phyloP scores from a whole-genome alignment of 2,888 invertebrate genomes.

The Subacronicta megacephala region DNA sequence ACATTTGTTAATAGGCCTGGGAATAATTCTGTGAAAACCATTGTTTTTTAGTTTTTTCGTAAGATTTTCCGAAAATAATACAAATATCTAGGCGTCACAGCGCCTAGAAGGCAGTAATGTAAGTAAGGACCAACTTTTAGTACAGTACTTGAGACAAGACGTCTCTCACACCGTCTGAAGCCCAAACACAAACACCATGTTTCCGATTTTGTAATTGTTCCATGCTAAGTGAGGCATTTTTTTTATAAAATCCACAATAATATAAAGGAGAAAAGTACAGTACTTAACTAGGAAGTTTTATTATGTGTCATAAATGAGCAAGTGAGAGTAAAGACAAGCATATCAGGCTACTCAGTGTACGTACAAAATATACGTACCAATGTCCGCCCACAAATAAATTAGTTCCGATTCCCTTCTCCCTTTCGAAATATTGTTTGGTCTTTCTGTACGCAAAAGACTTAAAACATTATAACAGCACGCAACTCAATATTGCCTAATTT shows the following conservation, averaged over 20 bases:
- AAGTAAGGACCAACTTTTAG: conserved; percentile 15
- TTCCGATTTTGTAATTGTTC: conserved; percentile 29
- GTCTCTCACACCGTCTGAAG: conserved; percentile 44
- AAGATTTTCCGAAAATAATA: no score
- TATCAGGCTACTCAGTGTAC: no score
- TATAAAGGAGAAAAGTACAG: no score
- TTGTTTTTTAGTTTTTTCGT: no score
- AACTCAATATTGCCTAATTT: conserved; percentile 41
- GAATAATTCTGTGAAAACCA: no score
- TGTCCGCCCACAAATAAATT: neutral
- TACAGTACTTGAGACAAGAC: conserved; percentile 33
- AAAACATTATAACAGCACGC: conserved; percentile 34
- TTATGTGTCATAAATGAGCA: no score
- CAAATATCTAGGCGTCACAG: neutral
- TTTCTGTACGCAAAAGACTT: conserved; percentile 20
- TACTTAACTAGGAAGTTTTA: no score
- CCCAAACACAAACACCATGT: conserved; percentile 50
- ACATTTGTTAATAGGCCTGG: no score
- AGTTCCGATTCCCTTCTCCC: neutral
- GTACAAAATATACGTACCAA: no score
- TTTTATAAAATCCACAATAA: no score
- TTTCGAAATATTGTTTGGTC: conserved; percentile 4
- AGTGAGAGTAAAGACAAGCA: no score
- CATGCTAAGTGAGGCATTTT: conserved; percentile 5
- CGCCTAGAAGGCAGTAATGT: conserved; percentile 10